phyloP scores from a whole-genome alignment of 2,797 vertebrate species.

The Bradypus variegatus region DNA sequence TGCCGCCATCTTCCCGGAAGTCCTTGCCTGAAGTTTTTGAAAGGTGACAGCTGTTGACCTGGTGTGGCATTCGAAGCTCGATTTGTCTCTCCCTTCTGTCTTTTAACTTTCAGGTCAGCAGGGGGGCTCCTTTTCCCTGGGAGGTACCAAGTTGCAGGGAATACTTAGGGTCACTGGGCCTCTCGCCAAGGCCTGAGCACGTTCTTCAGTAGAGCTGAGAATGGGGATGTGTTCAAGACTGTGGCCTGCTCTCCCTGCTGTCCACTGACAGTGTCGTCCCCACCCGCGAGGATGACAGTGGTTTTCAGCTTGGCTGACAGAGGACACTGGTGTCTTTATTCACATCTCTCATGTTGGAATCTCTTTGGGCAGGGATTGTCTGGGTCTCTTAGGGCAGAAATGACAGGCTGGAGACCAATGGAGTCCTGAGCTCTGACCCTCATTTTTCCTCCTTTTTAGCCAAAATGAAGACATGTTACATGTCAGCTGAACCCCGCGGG shows the following conservation, averaged over 20 bases:
- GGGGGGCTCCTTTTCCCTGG: not conserved
- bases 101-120: not conserved
- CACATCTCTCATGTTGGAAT: not conserved
- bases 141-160: not conserved
- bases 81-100: not conserved
- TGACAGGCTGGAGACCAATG: not conserved
- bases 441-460: not conserved
- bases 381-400: not conserved
- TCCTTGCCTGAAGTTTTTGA: not conserved
- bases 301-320: not conserved
- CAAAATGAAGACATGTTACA: not conserved
- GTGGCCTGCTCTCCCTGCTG: rapidly evolving
- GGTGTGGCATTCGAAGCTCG: not conserved
- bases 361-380: not conserved
- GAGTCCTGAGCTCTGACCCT: not conserved
- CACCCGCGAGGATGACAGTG: too few species aligned
- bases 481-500: too few species aligned
- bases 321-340: not conserved
- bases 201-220: not conserved
- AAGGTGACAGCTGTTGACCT: not conserved
- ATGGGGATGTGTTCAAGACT: not conserved
- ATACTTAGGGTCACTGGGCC: not conserved
- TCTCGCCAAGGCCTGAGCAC: not conserved
- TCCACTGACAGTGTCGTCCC: not conserved
- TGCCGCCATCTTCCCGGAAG: too few species aligned